phyloP scores from a whole-genome alignment of 2,113 vertebrate species.

The Montifringilla adamsi region DNA sequence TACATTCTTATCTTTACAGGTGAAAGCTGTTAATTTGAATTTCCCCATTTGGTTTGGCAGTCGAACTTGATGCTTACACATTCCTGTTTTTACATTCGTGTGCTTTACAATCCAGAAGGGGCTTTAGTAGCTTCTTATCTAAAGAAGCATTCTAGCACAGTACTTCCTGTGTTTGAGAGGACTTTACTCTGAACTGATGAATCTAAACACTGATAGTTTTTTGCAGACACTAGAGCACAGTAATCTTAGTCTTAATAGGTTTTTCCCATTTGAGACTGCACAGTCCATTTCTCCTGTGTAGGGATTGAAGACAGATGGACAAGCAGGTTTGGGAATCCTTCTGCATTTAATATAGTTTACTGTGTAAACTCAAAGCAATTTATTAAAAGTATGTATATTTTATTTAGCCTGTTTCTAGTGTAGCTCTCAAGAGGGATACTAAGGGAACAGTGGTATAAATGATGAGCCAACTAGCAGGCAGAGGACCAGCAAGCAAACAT shows the following conservation, averaged over 20 bases:
- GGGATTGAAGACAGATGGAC: neutral
- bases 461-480: neutral
- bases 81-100: neutral
- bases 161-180: neutral
- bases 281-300: neutral
- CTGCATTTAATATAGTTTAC: neutral
- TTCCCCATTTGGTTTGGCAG: neutral
- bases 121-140: neutral
- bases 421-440: neutral
- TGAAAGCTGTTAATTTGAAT: neutral
- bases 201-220: neutral
- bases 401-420: neutral
- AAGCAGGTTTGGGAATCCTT: neutral
- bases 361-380: neutral
- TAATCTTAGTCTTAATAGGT: neutral
- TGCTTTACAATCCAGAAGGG: neutral
- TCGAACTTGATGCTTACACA: neutral
- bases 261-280: neutral
- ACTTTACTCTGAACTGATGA: neutral
- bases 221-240: neutral
- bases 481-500: neutral
- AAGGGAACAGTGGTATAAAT: neutral
- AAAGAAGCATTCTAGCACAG: neutral
- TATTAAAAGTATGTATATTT: neutral
- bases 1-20: neutral